Percentiles rank a stretch among this genome's conserved stretches.
phyloP scores from a whole-genome alignment of 2,888 invertebrate genomes.

The Ischnus inquisitorius region DNA sequence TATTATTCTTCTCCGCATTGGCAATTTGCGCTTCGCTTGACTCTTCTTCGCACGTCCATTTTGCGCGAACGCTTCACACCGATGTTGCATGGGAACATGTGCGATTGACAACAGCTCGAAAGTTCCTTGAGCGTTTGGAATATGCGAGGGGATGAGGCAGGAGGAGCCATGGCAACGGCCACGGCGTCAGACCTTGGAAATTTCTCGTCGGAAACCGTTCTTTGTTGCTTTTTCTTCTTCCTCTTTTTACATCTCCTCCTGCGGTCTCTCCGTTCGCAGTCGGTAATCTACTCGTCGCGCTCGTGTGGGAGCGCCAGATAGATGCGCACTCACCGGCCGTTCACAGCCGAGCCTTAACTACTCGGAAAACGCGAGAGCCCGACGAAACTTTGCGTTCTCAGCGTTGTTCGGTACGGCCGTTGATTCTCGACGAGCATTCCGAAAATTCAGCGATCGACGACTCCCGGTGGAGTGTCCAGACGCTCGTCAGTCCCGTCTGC shows the following conservation, averaged over 20 bases:
- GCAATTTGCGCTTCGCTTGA: not conserved
- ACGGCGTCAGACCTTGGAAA: not conserved
- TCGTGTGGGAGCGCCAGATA: no score
- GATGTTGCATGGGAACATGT: not conserved
- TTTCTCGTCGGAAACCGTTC: not conserved
- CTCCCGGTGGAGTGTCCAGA: no score
- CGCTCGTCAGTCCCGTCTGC: no score
- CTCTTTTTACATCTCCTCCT: not conserved
- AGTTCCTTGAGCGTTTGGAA: not conserved
- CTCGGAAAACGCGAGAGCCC: not conserved
- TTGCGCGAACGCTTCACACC: not conserved
- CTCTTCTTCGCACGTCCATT: constrained; percentile 26
- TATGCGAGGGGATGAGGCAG: not conserved
- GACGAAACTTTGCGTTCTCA: not conserved
- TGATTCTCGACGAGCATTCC: no score
- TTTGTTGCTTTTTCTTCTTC: not conserved
- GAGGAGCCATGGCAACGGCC: not conserved
- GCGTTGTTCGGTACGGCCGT: not conserved
- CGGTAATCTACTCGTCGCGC: no score
- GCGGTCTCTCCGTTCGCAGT: not conserved
- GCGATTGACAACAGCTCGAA: not conserved
- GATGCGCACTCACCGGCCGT: not conserved
- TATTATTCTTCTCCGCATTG: not conserved
- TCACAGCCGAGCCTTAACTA: not conserved
- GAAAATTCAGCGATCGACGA: no score